Evolutionary conservation across 2,797 vertebrate genomes (phyloP), one percentile per base, ranked within the genome.

Genomic region (Babyrousa celebensis): DNA sequence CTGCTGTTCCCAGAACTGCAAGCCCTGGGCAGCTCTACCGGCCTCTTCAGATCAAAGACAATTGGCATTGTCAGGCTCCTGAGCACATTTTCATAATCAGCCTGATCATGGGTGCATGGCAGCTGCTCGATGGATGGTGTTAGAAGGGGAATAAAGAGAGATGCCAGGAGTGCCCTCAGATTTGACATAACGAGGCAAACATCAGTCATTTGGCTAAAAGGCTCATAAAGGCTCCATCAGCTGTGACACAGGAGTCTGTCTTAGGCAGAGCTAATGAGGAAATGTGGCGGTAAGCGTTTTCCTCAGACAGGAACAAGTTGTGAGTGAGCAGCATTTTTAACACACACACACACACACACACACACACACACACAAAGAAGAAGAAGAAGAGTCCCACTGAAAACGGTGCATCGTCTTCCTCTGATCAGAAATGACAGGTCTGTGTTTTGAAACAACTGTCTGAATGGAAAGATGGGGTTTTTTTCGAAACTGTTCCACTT

Each of bases 141-240:
- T 98, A 98, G 98, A 98, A 98, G 98, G 98, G 94, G 96, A 98
- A 98, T 98, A 98, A 98, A 99, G 97, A 98, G 98, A 98, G 98
- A 98, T 98, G 98, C 98, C 99, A 98, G 98, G 97, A 98, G 97
- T 98, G 98, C 98, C 98, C 98, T 98, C 97, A 98, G 98, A 99
- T 98, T 98, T 98, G 98, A 99, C 98, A 98, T 98, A 98, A 99
- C 65, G 95, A 99, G 98, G 97, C 98, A 98, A 98, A 98, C 98
- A 99, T 98, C 98, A 98, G 98, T 99, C 98, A 98, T 98, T 98
- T 98, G 98, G 98, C 98, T 98, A 98, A 99, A 98, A 99, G 98
- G 98, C 98, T 99, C 98, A 98, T 98, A 98, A 98, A 98, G 98
- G 95, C 97, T 98, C 98, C 98, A 98, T 99, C 98, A 98, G 97